phyloP scores from a whole-genome alignment of 2,113 vertebrate genomes.

The Mohoua ochrocephala region DNA sequence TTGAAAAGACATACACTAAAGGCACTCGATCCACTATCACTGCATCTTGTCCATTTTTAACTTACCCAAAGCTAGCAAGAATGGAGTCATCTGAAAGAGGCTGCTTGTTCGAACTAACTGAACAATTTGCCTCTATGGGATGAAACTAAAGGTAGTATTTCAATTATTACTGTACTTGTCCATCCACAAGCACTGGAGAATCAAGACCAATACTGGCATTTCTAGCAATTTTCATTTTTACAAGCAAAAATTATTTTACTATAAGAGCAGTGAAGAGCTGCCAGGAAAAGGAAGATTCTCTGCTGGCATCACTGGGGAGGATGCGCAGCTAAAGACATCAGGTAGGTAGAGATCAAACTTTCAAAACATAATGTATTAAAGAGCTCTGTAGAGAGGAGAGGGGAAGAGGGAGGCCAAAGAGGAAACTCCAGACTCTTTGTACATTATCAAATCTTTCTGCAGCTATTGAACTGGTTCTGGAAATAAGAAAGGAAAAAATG shows the following conservation, averaged over 20 bases:
- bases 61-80: neutral
- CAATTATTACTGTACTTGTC: neutral
- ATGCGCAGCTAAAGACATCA: neutral
- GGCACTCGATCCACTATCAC: neutral
- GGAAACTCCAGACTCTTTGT: neutral
- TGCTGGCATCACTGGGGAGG: neutral
- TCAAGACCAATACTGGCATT: neutral
- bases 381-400: neutral
- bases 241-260: neutral
- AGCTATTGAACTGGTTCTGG: neutral
- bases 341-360: neutral
- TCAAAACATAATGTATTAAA: neutral
- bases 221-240: neutral
- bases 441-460: neutral
- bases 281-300: neutral
- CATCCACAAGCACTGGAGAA: neutral
- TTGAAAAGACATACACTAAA: neutral
- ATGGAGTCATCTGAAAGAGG: neutral
- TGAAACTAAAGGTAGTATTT: neutral
- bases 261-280: neutral
- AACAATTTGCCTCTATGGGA: neutral
- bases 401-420: neutral
- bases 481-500: neutral
- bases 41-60: neutral
- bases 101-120: neutral